Conservation (phyloP, 1,140 invertebrate species). For the Holcopasites calliopsidis region DNA sequence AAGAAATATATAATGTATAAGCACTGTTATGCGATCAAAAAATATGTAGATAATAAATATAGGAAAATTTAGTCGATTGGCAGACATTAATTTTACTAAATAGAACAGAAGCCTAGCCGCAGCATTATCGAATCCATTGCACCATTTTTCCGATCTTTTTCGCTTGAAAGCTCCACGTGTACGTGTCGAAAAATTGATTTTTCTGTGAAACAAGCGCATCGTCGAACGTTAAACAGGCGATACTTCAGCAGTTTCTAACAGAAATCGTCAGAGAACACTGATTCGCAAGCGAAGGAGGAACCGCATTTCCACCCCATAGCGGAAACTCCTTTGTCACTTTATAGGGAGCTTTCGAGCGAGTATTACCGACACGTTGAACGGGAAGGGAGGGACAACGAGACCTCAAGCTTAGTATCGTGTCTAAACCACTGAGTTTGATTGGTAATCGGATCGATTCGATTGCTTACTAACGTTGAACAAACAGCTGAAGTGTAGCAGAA, state of each 20-base stretch:
- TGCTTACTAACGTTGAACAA: conserved; percentile 5
- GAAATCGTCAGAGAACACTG: not conserved
- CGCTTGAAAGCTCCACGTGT: not conserved
- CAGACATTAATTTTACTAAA: too few species aligned
- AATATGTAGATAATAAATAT: too few species aligned
- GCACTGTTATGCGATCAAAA: too few species aligned
- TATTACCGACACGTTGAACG: conserved; percentile 9
- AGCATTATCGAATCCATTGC: too few species aligned
- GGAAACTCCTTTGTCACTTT: not conserved
- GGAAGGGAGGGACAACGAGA: not conserved
- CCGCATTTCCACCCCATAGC: not conserved
- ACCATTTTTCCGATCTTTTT: too few species aligned
- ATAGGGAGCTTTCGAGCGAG: not conserved
- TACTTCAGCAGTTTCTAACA: not conserved
- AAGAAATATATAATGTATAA: too few species aligned
- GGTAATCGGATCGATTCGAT: conserved; percentile 11
- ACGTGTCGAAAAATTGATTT: not conserved
- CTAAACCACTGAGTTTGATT: conserved; percentile 17
- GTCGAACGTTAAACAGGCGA: not conserved
- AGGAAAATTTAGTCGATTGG: too few species aligned
- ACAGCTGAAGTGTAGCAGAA: not conserved
- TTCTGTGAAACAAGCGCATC: not conserved
- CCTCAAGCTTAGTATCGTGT: conserved; percentile 1
- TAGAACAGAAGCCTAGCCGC: too few species aligned
- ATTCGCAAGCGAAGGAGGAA: not conserved